Conservation (phyloP, 2,888 invertebrate genomes). For the Lasioglossum vierecki region DNA sequence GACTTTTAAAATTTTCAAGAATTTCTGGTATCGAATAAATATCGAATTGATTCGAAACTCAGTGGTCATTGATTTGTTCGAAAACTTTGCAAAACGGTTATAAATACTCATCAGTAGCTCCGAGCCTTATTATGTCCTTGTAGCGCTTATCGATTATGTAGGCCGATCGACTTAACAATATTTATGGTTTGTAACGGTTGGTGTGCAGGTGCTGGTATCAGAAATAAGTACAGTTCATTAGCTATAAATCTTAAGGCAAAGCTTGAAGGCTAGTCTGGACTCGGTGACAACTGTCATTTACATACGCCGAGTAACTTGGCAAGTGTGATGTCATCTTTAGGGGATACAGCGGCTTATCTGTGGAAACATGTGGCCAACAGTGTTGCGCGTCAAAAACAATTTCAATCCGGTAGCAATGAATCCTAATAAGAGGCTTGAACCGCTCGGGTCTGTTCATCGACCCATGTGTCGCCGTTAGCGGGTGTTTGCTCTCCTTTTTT, state of each 20-base stretch:
- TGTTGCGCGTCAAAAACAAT: constrained; percentile 3
- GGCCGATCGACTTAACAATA: neutral
- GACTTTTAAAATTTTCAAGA: too few relatives aligned
- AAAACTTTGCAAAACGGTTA: too few relatives aligned
- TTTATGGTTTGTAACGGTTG: neutral
- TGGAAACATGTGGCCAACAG: neutral
- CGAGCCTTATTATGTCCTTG: neutral
- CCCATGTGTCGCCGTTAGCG: neutral
- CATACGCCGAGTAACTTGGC: neutral
- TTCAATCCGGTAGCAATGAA: constrained; percentile 6
- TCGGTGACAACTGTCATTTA: neutral
- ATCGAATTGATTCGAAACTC: too few relatives aligned
- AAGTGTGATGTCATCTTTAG: neutral
- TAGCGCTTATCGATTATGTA: neutral
- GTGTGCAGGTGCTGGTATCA: neutral
- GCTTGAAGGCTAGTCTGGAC: neutral
- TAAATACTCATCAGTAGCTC: too few relatives aligned
- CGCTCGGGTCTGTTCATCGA: neutral
- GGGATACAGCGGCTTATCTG: neutral
- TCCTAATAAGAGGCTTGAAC: neutral
- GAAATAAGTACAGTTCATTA: neutral
- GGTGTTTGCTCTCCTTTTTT: neutral
- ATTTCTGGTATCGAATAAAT: too few relatives aligned
- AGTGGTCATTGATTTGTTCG: too few relatives aligned
- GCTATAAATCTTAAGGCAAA: neutral